phyloP scores from a whole-genome alignment of 2,113 vertebrate genomes.

The Fukomys damarensis region DNA sequence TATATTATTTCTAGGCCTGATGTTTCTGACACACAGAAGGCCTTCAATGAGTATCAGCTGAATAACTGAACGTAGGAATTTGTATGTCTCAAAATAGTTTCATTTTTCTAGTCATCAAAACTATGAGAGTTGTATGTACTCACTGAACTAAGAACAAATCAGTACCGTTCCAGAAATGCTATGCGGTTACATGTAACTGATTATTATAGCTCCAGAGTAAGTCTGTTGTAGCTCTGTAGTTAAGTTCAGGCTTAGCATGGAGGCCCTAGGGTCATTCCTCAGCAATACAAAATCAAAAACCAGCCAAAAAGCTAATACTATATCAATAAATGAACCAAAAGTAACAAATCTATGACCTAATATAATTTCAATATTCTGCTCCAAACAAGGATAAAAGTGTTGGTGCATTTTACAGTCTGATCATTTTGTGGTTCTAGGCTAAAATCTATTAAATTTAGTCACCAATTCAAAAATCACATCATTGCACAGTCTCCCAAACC shows the following conservation, averaged over 20 bases:
- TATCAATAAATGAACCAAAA: not conserved
- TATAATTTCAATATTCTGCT: not conserved
- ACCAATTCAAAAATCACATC: conserved; percentile 23
- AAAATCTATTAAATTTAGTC: not conserved
- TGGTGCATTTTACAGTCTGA: not conserved
- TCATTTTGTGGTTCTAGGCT: not conserved
- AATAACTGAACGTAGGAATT: not conserved
- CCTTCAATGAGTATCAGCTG: not conserved
- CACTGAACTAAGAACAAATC: conserved; percentile 29
- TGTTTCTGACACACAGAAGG: not conserved
- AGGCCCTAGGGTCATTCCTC: not conserved
- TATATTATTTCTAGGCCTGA: not conserved
- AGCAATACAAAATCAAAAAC: not conserved
- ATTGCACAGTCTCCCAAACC: not conserved
- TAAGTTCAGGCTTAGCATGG: not conserved
- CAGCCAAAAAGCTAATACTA: not conserved
- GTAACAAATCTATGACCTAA: not conserved
- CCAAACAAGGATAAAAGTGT: not conserved
- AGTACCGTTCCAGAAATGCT: not conserved
- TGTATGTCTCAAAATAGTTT: conserved; percentile 29
- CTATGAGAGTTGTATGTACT: conserved; percentile 27
- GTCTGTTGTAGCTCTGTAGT: not conserved
- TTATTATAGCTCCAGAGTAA: not conserved
- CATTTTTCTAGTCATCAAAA: conserved; percentile 56
- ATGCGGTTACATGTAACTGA: not conserved